Percentiles rank a stretch among this genome's conserved stretches.
These are phyloP conservation scores for Pachyseris speciosa DNA, from an alignment of 64 coral and sea anemone species.

Conservation along the genomic window DNA sequence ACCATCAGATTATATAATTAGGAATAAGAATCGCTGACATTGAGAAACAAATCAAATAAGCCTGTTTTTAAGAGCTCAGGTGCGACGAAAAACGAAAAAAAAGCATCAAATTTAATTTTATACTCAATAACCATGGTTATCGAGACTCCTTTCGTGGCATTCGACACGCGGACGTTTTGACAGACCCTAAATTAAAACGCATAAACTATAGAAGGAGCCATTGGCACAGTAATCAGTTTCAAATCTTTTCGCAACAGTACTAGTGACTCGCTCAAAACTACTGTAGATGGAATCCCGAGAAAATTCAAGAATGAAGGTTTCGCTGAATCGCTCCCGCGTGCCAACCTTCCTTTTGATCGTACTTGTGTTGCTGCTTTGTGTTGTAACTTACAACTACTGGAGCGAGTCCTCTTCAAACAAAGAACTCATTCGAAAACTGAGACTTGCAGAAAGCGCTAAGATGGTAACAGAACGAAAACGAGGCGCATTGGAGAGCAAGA, in stretches of 20 bases:
- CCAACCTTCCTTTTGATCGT: not conserved
- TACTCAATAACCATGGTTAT: conserved; percentile 35
- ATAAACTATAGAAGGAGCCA: not conserved
- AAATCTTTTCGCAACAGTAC: not conserved
- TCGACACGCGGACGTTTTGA: not conserved
- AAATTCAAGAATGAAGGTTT: not conserved
- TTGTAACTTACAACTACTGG: not conserved
- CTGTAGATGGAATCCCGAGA: not conserved
- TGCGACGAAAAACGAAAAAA: not conserved
- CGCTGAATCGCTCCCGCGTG: not conserved
- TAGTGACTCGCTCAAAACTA: too few species aligned
- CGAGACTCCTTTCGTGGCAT: not conserved
- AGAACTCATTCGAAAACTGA: not conserved
- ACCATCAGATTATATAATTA: too few species aligned
- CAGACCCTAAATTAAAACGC: not conserved
- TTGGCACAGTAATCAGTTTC: not conserved
- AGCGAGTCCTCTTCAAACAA: not conserved
- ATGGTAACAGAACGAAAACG: not conserved
- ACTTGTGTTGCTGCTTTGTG: not conserved
- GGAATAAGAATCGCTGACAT: too few species aligned
- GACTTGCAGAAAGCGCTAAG: not conserved
- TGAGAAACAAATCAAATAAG: too few species aligned
- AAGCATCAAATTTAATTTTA: not conserved
- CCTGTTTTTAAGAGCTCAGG: not conserved
- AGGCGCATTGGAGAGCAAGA: not conserved